phyloP scores from a whole-genome alignment of 2,113 vertebrate species.

The Microtus oregoni region DNA sequence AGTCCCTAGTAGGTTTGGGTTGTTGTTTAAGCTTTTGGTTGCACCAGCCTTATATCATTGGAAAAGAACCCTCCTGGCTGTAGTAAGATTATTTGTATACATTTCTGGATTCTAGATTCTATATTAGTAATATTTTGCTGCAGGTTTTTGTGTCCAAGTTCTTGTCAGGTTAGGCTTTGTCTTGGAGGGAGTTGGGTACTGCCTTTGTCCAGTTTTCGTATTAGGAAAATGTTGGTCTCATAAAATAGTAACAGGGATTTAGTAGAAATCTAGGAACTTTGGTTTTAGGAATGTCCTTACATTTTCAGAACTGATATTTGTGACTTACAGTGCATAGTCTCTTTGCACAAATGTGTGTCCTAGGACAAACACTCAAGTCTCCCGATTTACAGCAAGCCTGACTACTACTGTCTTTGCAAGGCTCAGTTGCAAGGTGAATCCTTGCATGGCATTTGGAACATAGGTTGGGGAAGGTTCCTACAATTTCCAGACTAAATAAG shows the following conservation, averaged over 20 bases:
- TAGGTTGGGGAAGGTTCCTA: conserved; percentile 44
- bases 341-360: conserved; percentile 56
- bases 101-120: conserved; percentile 30
- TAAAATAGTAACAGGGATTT: conserved; percentile 53
- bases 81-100: conserved; percentile 44
- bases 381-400: background rate
- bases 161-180: conserved; percentile 6
- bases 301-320: conserved; percentile 60
- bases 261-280: conserved; percentile 9
- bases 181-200: background rate
- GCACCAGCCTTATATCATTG: background rate
- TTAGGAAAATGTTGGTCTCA: conserved; percentile 18
- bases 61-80: background rate
- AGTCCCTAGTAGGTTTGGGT: too few relatives aligned
- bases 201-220: conserved; percentile 29
- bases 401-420: conserved; percentile 35
- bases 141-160: conserved; percentile 51
- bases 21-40: background rate
- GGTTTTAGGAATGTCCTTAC: conserved; percentile 41
- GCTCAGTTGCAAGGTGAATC: background rate
- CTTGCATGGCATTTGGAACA: conserved; percentile 49
- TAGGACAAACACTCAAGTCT: conserved; percentile 23
- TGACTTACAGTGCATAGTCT: conserved; percentile 31
- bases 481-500: conserved; percentile 25
- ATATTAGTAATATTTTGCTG: conserved; percentile 47